phyloP scores from a whole-genome alignment of 2,113 vertebrate species.

The Myrmecobius fasciatus region DNA sequence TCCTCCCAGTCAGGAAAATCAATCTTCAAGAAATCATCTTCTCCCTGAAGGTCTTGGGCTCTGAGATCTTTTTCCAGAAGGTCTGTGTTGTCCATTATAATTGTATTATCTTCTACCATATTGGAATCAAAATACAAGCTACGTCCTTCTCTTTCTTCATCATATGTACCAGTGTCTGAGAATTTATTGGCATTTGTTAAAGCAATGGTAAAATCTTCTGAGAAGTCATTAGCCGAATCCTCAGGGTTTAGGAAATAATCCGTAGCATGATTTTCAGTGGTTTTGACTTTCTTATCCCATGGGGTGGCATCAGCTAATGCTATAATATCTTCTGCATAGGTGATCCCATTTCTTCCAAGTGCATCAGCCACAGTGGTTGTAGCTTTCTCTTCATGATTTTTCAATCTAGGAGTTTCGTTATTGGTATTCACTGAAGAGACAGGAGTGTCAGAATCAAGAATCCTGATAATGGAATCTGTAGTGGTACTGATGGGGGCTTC shows the following conservation, averaged over 20 bases:
- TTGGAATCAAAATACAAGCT: not conserved
- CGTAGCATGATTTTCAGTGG: not conserved
- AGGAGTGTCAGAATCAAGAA: not conserved
- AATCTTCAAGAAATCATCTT: not conserved
- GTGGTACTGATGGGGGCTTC: not conserved
- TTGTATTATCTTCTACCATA: not conserved
- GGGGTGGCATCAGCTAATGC: not conserved
- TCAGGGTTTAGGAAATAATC: constrained; percentile 3
- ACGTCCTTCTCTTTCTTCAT: constrained; percentile 3
- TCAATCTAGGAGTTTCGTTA: not conserved
- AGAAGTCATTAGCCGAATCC: constrained; percentile 8
- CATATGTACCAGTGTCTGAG: not conserved
- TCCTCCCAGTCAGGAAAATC: not conserved
- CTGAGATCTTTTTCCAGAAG: constrained; percentile 23
- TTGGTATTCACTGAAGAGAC: not conserved
- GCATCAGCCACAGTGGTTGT: not conserved
- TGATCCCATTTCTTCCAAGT: not conserved
- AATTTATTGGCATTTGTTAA: not conserved
- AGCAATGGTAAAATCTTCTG: constrained; percentile 3
- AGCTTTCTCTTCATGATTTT: not conserved
- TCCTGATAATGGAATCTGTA: not conserved
- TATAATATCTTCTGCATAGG: not conserved
- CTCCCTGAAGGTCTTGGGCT: not conserved
- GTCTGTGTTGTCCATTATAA: not conserved
- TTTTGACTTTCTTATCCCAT: not conserved